phyloP scores from a whole-genome alignment of 2,797 vertebrate genomes.

The Rachycentron canadum region DNA sequence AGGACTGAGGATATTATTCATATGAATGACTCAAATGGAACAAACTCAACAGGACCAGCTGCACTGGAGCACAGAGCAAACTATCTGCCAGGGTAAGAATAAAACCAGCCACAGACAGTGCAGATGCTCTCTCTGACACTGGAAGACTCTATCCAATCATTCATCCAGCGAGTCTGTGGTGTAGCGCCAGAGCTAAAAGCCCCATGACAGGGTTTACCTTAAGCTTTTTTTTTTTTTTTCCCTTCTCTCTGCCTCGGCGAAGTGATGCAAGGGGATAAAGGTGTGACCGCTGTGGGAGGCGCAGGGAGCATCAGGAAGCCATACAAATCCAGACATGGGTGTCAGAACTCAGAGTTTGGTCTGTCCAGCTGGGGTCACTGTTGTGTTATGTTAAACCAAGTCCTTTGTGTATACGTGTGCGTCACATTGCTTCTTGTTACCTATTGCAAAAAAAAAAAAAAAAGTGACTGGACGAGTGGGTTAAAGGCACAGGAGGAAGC shows the following conservation, averaged over 20 bases:
- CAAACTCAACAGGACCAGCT: conserved; percentile 36
- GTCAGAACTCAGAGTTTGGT: conserved; percentile 8
- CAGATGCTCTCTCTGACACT: conserved; percentile 52
- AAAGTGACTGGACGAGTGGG: neutral
- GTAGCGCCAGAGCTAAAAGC: conserved; percentile 15
- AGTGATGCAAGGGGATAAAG: conserved; percentile 30
- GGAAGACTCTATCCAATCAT: conserved; percentile 36
- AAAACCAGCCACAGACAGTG: conserved; percentile 30
- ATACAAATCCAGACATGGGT: conserved; percentile 6
- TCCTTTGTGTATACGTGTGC: neutral
- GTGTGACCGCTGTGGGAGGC: conserved; percentile 21
- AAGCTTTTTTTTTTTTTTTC: conserved; percentile 11
- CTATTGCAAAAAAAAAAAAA: conserved; percentile 9
- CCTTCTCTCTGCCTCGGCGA: conserved; percentile 15
- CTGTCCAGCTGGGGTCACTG: conserved; percentile 75
- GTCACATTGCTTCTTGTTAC: neutral
- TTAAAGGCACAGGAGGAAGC: neutral
- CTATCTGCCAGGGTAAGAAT: conserved; percentile 16
- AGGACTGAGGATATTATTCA: conserved; percentile 21
- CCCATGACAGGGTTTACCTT: conserved; percentile 27
- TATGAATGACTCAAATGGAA: conserved; percentile 38
- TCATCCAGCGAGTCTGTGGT: conserved; percentile 21
- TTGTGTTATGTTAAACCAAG: conserved; percentile 51
- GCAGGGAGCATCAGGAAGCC: conserved; percentile 5
- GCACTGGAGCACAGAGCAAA: conserved; percentile 26